These are phyloP conservation scores for Helarctos malayanus DNA, from an alignment of 2,797 vertebrate genomes.

Conservation along the genomic window DNA sequence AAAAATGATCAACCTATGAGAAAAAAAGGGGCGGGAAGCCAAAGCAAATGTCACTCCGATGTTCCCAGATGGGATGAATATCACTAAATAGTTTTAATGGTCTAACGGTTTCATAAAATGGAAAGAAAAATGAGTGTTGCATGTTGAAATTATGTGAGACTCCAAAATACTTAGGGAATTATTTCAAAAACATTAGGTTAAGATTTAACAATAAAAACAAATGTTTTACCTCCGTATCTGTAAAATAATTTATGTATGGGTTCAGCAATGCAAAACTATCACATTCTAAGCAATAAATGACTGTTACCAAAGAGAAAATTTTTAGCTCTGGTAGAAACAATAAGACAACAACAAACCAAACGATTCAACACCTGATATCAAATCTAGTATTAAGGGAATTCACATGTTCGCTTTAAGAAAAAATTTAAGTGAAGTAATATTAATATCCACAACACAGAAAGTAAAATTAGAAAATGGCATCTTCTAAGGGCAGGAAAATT, in stretches of 20 bases:
- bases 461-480: not conserved
- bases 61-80: not conserved
- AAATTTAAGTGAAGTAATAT: not conserved
- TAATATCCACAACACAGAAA: not conserved
- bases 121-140: not conserved
- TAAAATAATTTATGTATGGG: conserved; percentile 34
- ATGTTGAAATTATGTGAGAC: conserved; percentile 7
- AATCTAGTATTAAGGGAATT: not conserved
- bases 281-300: conserved; percentile 3
- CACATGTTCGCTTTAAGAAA: not conserved
- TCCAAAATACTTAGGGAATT: not conserved
- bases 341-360: not conserved
- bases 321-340: not conserved
- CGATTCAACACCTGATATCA: not conserved
- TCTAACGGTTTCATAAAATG: not conserved
- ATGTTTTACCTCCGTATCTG: not conserved
- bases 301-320: not conserved
- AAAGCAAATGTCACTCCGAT: not conserved
- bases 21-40: not conserved
- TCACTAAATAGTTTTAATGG: not conserved
- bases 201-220: conserved; percentile 30
- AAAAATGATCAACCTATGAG: not conserved
- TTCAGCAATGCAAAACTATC: conserved; percentile 35
- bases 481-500: not conserved
- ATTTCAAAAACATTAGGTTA: conserved; percentile 2